Conservation (phyloP, 2,888 invertebrate species). For the Lasius platythorax region DNA sequence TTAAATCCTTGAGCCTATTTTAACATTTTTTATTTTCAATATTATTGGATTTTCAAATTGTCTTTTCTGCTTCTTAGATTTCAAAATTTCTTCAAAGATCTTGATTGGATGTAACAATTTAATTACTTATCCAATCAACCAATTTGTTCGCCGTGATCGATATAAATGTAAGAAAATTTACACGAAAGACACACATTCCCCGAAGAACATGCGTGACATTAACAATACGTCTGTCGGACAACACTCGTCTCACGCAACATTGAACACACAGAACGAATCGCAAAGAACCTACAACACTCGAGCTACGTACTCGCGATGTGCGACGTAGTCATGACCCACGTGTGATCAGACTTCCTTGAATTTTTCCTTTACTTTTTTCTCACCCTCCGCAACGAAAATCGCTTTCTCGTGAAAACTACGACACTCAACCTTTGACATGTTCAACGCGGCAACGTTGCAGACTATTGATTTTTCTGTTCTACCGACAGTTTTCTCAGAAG, state of each 20-base stretch:
- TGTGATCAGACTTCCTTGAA: constrained; percentile 59
- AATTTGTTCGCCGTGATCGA: neutral
- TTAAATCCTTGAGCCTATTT: neutral
- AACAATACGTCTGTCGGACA: constrained; percentile 17
- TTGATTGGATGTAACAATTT: neutral
- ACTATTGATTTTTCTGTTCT: constrained; percentile 74
- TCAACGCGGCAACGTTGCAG: constrained; percentile 66
- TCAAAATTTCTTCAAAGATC: neutral
- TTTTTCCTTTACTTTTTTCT: constrained; percentile 66
- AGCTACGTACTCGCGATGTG: constrained; percentile 65
- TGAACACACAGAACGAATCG: neutral
- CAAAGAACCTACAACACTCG: constrained; percentile 11
- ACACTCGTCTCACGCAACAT: constrained; percentile 21
- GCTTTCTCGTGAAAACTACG: constrained; percentile 69
- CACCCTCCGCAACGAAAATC: constrained; percentile 72
- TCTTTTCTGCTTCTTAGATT: neutral
- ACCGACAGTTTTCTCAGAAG: constrained; percentile 57
- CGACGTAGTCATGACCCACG: constrained; percentile 73
- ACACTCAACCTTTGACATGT: constrained; percentile 4
- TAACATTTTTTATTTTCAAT: constrained; percentile 4
- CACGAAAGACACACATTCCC: neutral
- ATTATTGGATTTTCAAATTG: neutral
- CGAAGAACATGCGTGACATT: constrained; percentile 30
- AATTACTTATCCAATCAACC: neutral
- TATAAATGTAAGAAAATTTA: neutral